These are phyloP conservation scores for Epirrhoe alternata DNA, from an alignment of 2,888 invertebrate genomes.

Conservation along the genomic window DNA sequence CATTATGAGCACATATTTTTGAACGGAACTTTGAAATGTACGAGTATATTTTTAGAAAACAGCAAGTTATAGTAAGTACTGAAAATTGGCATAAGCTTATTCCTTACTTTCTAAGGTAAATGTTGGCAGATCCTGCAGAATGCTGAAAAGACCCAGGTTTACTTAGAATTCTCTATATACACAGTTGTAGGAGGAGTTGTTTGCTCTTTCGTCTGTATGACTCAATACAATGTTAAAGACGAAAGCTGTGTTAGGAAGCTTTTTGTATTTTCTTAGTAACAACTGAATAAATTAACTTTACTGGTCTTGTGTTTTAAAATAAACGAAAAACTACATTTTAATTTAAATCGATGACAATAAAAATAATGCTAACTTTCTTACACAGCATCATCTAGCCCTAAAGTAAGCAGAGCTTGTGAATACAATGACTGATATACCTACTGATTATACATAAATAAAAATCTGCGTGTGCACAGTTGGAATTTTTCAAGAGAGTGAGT, in stretches of 20 bases:
- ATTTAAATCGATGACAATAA: no score
- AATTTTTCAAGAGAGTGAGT: no score
- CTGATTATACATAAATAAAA: no score
- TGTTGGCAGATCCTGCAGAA: constrained; percentile 57
- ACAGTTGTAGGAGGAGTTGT: constrained; percentile 47
- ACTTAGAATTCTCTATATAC: constrained; percentile 58
- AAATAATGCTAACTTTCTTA: no score
- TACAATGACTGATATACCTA: no score
- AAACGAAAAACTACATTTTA: no score
- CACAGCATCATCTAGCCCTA: no score
- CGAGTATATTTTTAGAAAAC: not conserved
- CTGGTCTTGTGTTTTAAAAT: no score
- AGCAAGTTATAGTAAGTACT: not conserved
- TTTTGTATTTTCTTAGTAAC: not conserved
- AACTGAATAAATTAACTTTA: not conserved
- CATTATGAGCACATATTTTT: no score
- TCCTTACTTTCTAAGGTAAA: constrained; percentile 35
- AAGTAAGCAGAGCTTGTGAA: no score
- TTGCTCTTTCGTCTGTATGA: constrained; percentile 42
- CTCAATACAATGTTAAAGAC: constrained; percentile 36
- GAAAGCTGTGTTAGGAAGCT: not conserved
- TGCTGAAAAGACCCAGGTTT: constrained; percentile 52
- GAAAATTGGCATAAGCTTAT: constrained; percentile 16
- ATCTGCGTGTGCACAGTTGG: no score
- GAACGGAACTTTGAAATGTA: not conserved